Evolutionary conservation across 2,113 vertebrate genomes (phyloP).

Genomic region (Chinchilla lanigera): DNA sequence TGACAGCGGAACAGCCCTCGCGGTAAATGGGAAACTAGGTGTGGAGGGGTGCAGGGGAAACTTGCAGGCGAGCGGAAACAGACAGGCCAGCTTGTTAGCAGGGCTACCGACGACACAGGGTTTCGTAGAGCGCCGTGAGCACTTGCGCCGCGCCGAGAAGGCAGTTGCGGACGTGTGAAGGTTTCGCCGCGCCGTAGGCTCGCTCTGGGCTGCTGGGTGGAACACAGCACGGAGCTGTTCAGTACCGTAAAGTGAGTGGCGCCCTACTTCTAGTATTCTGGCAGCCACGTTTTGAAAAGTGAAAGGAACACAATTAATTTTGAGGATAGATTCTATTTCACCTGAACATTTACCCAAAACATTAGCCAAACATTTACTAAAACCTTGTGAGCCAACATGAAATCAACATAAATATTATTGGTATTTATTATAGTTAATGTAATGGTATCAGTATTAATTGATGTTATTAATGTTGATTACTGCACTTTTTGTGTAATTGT

Average conservation of each 20-base stretch:
- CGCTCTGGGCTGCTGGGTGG: neutral
- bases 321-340: neutral
- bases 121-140: neutral
- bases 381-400: neutral
- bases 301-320: neutral
- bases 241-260: neutral
- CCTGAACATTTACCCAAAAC: neutral
- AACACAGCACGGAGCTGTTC: neutral
- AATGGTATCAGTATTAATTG: neutral
- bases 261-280: neutral
- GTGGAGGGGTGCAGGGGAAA: neutral
- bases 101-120: neutral
- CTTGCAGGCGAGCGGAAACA: neutral
- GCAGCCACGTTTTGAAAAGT: neutral
- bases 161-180: neutral
- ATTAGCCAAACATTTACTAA: neutral
- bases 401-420: neutral
- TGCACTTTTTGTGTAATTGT: neutral
- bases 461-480: neutral
- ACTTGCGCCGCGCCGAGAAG: no score
- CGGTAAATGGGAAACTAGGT: neutral
- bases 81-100: neutral
- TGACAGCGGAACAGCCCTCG: neutral
- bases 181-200: neutral
- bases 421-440: neutral